phyloP scores from a whole-genome alignment of 1,140 invertebrate species.

The Hestina assimilis region DNA sequence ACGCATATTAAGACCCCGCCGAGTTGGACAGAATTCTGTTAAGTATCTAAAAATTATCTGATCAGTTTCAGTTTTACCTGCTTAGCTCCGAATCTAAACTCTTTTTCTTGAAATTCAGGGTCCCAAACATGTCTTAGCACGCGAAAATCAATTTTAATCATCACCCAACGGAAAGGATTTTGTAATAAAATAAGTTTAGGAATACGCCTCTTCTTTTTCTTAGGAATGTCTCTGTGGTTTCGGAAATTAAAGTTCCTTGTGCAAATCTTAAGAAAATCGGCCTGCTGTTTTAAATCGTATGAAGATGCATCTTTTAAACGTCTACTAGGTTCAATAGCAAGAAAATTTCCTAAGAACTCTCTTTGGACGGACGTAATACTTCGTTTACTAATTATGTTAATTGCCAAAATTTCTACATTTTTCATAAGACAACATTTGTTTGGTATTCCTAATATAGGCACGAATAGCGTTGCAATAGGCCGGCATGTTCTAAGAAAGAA shows the following conservation, averaged over 20 bases:
- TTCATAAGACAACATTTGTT: slow-evolving; percentile 3
- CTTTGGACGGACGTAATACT: slow-evolving; percentile 17
- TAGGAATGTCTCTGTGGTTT: slow-evolving; percentile 33
- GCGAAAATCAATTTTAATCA: slow-evolving; percentile 65
- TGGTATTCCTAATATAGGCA: slow-evolving; percentile 2
- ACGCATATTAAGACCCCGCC: no score
- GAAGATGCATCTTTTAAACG: slow-evolving; percentile 5
- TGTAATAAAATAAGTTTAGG: slow-evolving; percentile 65
- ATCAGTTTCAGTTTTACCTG: slow-evolving; percentile 52
- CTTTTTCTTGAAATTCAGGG: slow-evolving; percentile 54
- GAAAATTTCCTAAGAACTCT: slow-evolving; percentile 22
- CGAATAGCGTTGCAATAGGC: slow-evolving; percentile 31
- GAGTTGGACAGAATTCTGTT: not conserved
- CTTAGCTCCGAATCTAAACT: slow-evolving; percentile 65
- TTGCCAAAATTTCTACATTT: slow-evolving; percentile 7
- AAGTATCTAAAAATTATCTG: no score
- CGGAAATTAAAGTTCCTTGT: slow-evolving; percentile 43
- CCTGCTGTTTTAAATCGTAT: slow-evolving; percentile 15
- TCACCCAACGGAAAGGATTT: slow-evolving; percentile 65
- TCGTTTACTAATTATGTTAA: slow-evolving; percentile 10
- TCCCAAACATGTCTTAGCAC: slow-evolving; percentile 63
- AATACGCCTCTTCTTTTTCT: slow-evolving; percentile 46
- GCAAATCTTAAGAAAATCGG: slow-evolving; percentile 32
- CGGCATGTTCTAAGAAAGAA: slow-evolving; percentile 20
- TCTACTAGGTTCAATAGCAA: slow-evolving; percentile 34